Percentiles rank a stretch among this genome's conserved stretches.
Evolutionary conservation across 2,797 vertebrate genomes (phyloP).

Genomic region (Erethizon dorsatum): DNA sequence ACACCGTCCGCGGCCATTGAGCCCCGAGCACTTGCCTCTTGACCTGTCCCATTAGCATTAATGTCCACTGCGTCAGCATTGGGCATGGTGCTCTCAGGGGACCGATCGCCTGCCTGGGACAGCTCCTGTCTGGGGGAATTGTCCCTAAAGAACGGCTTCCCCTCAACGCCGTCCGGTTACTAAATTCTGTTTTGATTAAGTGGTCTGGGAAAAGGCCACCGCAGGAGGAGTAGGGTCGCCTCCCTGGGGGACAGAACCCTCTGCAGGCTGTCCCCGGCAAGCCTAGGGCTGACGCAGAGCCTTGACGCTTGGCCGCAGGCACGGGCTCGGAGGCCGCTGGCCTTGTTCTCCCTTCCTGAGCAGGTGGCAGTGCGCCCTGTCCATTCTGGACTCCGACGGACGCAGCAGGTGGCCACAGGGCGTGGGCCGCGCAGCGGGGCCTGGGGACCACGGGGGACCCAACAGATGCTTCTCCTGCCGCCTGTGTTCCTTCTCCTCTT

Average conservation of each 20-base stretch:
- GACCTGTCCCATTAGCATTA: too few species aligned
- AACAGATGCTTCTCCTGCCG: too few species aligned
- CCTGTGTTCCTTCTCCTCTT: too few species aligned
- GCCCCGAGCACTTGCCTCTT: neutral
- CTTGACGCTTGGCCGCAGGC: too few species aligned
- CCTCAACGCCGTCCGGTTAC: neutral
- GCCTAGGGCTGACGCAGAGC: too few species aligned
- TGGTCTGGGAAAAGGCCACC: constrained; percentile 66
- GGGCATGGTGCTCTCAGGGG: neutral
- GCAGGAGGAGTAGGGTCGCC: neutral
- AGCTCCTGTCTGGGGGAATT: neutral
- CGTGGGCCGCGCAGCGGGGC: too few species aligned
- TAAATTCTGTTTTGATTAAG: constrained; percentile 4
- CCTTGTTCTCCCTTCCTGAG: neutral
- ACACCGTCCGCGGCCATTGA: neutral
- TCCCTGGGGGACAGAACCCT: neutral
- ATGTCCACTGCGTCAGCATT: neutral
- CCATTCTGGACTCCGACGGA: too few species aligned
- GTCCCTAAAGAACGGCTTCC: neutral
- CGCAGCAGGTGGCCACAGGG: too few species aligned
- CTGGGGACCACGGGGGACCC: neutral
- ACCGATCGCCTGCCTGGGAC: neutral
- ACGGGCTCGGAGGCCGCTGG: neutral
- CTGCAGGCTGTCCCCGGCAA: neutral
- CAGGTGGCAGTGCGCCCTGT: neutral